These are phyloP conservation scores for Orchesella flavescens DNA, from an alignment of 2,888 invertebrate species.

Conservation along the genomic window DNA sequence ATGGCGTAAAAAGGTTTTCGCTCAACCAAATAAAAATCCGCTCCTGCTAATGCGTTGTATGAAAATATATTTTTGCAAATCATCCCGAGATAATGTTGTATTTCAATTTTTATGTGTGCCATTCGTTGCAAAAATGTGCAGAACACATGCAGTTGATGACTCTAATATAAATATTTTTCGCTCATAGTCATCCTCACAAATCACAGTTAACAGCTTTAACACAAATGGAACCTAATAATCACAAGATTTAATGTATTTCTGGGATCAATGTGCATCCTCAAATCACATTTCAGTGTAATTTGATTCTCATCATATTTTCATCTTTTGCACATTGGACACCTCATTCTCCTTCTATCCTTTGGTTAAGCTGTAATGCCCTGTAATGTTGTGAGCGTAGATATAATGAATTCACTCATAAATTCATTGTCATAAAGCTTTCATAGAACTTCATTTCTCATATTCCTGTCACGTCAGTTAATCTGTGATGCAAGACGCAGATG, in stretches of 20 bases:
- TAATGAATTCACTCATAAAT: neutral
- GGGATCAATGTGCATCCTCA: neutral
- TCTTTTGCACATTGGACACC: no score
- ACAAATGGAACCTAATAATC: neutral
- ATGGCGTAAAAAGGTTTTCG: no score
- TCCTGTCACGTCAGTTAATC: conserved; percentile 32
- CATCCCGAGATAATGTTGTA: conserved; percentile 23
- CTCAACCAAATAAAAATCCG: no score
- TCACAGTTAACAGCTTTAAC: neutral
- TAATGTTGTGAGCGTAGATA: neutral
- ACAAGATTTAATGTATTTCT: neutral
- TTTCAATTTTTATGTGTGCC: conserved; percentile 10
- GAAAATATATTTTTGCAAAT: conserved; percentile 45
- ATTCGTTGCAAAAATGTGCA: conserved; percentile 44
- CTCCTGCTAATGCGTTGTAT: neutral
- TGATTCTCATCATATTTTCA: no score
- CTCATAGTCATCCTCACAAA: neutral
- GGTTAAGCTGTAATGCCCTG: no score
- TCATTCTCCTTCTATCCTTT: no score
- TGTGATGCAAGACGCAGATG: conserved; percentile 25
- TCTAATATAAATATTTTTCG: conserved; percentile 23
- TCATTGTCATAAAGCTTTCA: neutral
- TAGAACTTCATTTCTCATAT: neutral
- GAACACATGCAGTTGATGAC: conserved; percentile 23
- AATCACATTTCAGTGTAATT: neutral